These are phyloP conservation scores for Hyles vespertilio DNA, from an alignment of 1,140 invertebrate species.

Conservation along the genomic window DNA sequence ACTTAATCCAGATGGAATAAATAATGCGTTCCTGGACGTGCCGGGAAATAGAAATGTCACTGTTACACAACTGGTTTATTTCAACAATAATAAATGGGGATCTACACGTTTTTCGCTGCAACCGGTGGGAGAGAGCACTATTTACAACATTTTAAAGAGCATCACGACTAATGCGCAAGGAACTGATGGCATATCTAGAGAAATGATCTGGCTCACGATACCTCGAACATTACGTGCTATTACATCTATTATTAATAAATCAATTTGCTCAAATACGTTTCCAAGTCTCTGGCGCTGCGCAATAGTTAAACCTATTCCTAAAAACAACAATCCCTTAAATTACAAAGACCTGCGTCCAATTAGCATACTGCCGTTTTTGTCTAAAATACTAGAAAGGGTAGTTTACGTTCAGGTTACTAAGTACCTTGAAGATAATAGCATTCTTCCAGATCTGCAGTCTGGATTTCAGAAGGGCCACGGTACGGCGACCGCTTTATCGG, in stretches of 20 bases:
- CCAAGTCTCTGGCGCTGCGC: neutral
- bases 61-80: conserved; percentile 5
- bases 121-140: neutral
- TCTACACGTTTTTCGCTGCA: conserved; percentile 6
- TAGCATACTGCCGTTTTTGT: conserved; percentile 5
- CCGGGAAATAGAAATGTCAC: conserved; percentile 8
- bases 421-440: neutral
- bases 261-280: neutral
- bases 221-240: conserved; percentile 1
- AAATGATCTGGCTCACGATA: conserved; percentile 14
- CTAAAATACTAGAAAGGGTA: conserved; percentile 8
- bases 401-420: conserved; percentile 3
- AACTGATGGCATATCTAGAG: conserved; percentile 20
- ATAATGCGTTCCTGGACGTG: conserved; percentile 19
- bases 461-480: conserved; percentile 1
- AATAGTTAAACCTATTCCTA: conserved; percentile 2
- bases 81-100: conserved; percentile 5
- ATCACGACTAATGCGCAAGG: conserved; percentile 17
- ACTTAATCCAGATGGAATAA: neutral
- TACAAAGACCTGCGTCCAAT: conserved; percentile 4
- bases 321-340: conserved; percentile 1
- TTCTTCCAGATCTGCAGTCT: conserved; percentile 7
- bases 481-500: conserved; percentile 4
- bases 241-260: conserved; percentile 8
- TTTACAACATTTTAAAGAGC: conserved; percentile 13